A percentile compares a stretch with the other conserved stretches of the same genome.
phyloP scores from a whole-genome alignment of 64 coral and sea anemone genomes.

The Trachythela sp. region DNA sequence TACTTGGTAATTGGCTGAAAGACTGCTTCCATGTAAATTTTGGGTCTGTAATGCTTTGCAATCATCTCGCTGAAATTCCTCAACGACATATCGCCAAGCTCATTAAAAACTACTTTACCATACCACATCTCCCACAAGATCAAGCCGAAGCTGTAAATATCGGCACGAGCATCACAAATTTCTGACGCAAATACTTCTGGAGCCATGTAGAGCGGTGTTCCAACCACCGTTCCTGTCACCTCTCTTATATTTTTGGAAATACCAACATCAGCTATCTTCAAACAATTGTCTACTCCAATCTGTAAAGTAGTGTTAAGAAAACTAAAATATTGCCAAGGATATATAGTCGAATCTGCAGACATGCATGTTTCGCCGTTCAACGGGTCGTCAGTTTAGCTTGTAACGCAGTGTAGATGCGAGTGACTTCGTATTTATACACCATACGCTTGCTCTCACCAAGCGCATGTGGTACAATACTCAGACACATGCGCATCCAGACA shows the following conservation, averaged over 20 bases:
- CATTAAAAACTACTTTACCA: conserved; percentile 4
- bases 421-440: too few relatives aligned
- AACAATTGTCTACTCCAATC: neutral
- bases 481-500: too few relatives aligned
- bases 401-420: too few relatives aligned
- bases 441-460: too few relatives aligned
- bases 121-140: neutral
- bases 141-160: conserved; percentile 22
- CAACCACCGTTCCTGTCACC: neutral
- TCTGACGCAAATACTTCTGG: neutral
- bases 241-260: neutral
- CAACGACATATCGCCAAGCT: neutral
- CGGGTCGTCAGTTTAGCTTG: too few relatives aligned
- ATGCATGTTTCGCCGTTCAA: too few relatives aligned
- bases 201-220: conserved; percentile 6
- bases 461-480: too few relatives aligned
- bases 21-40: neutral
- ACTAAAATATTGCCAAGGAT: too few relatives aligned
- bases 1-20: neutral
- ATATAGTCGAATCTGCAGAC: too few relatives aligned
- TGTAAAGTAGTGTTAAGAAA: neutral
- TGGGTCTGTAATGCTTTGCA: neutral
- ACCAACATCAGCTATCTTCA: conserved; percentile 7
- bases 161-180: neutral
- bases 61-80: neutral